Evolutionary conservation across 2,888 invertebrate species (phyloP).

Genomic region (Cephalotes varians): DNA sequence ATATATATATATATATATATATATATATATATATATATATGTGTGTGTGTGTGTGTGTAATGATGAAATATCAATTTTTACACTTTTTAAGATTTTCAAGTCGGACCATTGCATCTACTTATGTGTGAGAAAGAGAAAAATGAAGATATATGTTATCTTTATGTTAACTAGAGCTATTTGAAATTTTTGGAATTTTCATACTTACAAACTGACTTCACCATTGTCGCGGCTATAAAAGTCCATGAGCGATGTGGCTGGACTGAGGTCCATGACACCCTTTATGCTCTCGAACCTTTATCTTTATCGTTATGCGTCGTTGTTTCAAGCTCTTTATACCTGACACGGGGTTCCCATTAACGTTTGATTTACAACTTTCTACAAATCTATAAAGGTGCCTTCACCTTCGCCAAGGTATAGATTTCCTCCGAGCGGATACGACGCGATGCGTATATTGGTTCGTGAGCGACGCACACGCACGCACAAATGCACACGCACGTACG

Average conservation of each 20-base stretch:
- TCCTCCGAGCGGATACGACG: constrained; percentile 55
- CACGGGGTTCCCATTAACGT: constrained; percentile 84
- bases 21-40: no score
- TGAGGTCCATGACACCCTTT: constrained; percentile 69
- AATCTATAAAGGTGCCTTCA: constrained; percentile 84
- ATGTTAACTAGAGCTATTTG: neutral
- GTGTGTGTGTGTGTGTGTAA: no score
- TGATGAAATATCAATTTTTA: neutral
- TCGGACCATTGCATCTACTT: neutral
- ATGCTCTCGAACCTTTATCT: constrained; percentile 80
- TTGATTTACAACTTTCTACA: constrained; percentile 85
- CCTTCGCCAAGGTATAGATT: constrained; percentile 74
- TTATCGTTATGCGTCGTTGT: constrained; percentile 85
- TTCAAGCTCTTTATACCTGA: constrained; percentile 84
- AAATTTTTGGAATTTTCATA: constrained; percentile 64
- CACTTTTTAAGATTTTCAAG: neutral
- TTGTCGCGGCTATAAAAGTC: constrained; percentile 71
- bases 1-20: no score
- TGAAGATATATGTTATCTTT: neutral
- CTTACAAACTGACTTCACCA: constrained; percentile 74
- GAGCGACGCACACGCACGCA: constrained; percentile 4
- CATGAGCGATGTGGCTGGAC: constrained; percentile 57
- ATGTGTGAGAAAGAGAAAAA: neutral
- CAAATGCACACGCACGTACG: neutral
- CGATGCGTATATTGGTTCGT: neutral